Evolutionary conservation across 2,888 invertebrate species (phyloP).

Genomic region (Megaustenia siamemsis): DNA sequence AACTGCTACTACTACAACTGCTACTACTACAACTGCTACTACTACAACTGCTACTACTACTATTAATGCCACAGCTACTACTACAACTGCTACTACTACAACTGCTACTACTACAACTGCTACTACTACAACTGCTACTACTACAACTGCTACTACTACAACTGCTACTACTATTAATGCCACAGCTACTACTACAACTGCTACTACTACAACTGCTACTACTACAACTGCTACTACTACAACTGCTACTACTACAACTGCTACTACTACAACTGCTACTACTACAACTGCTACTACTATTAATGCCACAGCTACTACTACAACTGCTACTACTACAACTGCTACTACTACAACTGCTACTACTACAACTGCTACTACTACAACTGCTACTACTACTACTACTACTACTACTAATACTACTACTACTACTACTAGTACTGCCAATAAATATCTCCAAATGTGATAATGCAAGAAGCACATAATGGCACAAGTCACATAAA

Average conservation of each 20-base stretch:
- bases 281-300: no score
- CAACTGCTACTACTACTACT: not conserved
- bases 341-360: not conserved
- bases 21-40: not conserved
- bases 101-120: not conserved
- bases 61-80: no score
- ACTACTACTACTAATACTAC: no score
- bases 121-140: not conserved
- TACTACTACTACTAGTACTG: no score
- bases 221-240: not conserved
- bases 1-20: not conserved
- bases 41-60: not conserved
- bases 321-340: not conserved
- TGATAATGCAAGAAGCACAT: no score
- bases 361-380: not conserved
- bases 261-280: not conserved
- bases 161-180: no score
- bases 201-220: not conserved
- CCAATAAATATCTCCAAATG: no score
- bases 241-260: not conserved
- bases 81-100: not conserved
- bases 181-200: no score
- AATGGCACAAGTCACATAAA: no score
- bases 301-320: no score
- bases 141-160: conserved; percentile 3